These are phyloP conservation scores for Lepilemur septentrionalis DNA, from an alignment of 2,797 vertebrate genomes.

Conservation along the genomic window DNA sequence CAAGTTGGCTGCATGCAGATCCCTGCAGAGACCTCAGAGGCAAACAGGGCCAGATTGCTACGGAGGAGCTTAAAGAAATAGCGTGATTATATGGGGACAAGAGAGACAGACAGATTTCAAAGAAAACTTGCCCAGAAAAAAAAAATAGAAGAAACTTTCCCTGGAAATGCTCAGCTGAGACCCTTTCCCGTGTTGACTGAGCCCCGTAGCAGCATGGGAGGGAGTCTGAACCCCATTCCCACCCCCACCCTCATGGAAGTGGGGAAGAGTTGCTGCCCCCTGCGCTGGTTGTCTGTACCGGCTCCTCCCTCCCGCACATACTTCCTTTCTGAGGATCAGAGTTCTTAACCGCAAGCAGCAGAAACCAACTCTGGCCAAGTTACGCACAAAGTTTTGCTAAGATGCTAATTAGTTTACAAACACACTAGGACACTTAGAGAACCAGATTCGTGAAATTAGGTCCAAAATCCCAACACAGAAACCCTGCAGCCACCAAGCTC, in stretches of 20 bases:
- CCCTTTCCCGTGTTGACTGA: not conserved
- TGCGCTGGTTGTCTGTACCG: not conserved
- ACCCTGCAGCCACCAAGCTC: not conserved
- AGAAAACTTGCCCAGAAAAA: conserved; percentile 22
- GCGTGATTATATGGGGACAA: not conserved
- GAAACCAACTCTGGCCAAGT: not conserved
- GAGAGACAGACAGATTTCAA: not conserved
- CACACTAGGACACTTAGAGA: not conserved
- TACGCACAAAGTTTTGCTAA: not conserved
- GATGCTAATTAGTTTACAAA: not conserved
- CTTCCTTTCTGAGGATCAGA: not conserved
- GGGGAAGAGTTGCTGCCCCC: not conserved
- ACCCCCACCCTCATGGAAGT: not conserved
- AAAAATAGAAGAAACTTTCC: not conserved
- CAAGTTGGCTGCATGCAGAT: conserved; percentile 66
- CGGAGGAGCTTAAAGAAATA: conserved; percentile 66
- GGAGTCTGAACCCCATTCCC: not conserved
- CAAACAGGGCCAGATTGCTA: conserved; percentile 71
- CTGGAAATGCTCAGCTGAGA: conserved; percentile 37
- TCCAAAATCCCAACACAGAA: not conserved
- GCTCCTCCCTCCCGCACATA: not conserved
- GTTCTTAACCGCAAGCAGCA: not conserved
- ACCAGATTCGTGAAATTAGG: not conserved
- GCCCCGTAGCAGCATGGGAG: not conserved
- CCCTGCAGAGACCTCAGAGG: conserved; percentile 69